A percentile compares a stretch with the other conserved stretches of the same genome.
Evolutionary conservation across 2,113 vertebrate genomes (phyloP).

Genomic region (Turdus rufiventris): DNA sequence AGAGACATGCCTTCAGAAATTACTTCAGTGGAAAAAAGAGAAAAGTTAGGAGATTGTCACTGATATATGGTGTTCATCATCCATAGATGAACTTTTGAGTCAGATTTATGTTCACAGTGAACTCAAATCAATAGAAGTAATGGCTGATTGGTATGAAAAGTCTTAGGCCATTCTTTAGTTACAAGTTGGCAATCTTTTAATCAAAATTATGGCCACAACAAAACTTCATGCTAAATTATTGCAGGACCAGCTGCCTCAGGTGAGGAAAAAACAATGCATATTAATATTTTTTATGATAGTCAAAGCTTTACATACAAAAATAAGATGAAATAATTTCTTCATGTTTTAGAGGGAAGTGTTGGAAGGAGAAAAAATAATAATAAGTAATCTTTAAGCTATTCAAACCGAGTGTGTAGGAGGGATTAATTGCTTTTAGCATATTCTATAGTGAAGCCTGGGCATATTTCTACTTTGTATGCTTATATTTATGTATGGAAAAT

Average conservation of each 20-base stretch:
- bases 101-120: not conserved
- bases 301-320: not conserved
- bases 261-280: not conserved
- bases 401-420: not conserved
- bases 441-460: not conserved
- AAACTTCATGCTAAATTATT: not conserved
- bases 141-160: not conserved
- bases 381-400: not conserved
- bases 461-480: not conserved
- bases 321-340: not conserved
- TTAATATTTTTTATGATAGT: not conserved
- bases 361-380: not conserved
- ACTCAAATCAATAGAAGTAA: not conserved
- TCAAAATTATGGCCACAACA: not conserved
- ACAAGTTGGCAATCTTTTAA: not conserved
- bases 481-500: not conserved
- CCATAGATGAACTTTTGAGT: not conserved
- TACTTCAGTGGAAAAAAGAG: not conserved
- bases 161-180: not conserved
- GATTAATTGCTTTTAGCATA: not conserved
- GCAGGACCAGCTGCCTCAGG: not conserved
- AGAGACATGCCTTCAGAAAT: not conserved
- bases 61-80: not conserved
- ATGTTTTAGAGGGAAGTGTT: not conserved
- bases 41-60: not conserved